These are phyloP conservation scores for Elanus axillaris DNA, from an alignment of 2,113 vertebrate species.

Conservation along the genomic window DNA sequence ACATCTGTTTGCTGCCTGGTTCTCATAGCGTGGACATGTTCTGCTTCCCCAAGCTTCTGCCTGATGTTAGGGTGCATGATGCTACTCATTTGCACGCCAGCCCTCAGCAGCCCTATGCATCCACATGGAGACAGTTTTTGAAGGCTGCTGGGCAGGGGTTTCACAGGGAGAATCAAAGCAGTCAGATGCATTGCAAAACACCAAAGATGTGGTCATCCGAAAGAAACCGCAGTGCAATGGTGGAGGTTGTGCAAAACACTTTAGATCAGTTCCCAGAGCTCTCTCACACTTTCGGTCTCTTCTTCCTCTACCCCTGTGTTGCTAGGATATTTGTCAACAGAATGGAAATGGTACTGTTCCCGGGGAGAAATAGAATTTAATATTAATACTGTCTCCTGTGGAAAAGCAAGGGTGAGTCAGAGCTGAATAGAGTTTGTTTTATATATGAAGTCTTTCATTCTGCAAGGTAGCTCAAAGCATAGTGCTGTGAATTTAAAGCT, in stretches of 20 bases:
- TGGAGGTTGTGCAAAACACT: not conserved
- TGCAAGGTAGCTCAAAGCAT: not conserved
- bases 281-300: not conserved
- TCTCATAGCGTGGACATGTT: not conserved
- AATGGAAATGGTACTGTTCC: not conserved
- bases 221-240: not conserved
- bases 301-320: not conserved
- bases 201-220: not conserved
- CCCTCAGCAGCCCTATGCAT: not conserved
- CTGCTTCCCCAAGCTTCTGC: not conserved
- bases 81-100: not conserved
- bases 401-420: constrained; percentile 31
- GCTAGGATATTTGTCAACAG: constrained; percentile 68
- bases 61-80: not conserved
- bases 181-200: not conserved
- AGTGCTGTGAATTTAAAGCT: constrained; percentile 1
- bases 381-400: constrained; percentile 16
- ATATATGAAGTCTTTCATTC: constrained; percentile 1
- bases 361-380: constrained; percentile 7
- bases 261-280: not conserved
- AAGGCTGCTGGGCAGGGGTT: not conserved
- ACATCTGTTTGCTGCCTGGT: not conserved
- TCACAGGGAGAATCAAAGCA: not conserved
- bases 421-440: constrained; percentile 24
- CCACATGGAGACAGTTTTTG: not conserved